Evolutionary conservation across 64 coral and sea anemone genomes (phyloP).

Genomic region (Pocillopora verrucosa): DNA sequence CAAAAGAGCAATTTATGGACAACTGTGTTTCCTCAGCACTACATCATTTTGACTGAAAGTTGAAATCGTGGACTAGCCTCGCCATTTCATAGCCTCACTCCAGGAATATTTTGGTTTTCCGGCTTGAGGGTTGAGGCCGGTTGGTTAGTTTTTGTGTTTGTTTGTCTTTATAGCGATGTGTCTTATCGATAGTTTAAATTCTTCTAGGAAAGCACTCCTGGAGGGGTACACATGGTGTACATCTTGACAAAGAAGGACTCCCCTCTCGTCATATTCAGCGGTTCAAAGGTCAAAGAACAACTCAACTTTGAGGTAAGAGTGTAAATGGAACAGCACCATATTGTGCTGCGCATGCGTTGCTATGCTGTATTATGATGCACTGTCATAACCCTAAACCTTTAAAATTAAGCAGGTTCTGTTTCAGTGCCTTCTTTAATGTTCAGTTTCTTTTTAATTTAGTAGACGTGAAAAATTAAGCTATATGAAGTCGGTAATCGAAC

Average conservation of each 20-base stretch:
- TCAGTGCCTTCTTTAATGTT: too few species aligned
- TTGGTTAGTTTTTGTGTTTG: neutral
- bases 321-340: neutral
- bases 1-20: too few species aligned
- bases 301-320: slow-evolving; percentile 92
- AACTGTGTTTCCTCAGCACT: too few species aligned
- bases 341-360: neutral
- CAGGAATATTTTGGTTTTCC: too few species aligned
- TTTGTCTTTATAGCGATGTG: neutral
- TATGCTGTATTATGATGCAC: neutral
- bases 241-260: slow-evolving; percentile 93
- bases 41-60: too few species aligned
- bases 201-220: slow-evolving; percentile 88
- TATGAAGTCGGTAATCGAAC: too few species aligned
- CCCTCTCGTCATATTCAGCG: slow-evolving; percentile 90
- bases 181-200: neutral
- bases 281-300: slow-evolving; percentile 93
- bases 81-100: too few species aligned
- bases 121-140: too few species aligned
- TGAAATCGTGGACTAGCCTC: too few species aligned
- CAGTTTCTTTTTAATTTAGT: too few species aligned
- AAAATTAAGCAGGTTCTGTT: too few species aligned
- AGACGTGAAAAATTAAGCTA: too few species aligned
- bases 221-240: slow-evolving; percentile 90
- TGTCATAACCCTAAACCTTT: neutral